phyloP scores from a whole-genome alignment of 2,113 vertebrate species.

The Pycnonotus jocosus region DNA sequence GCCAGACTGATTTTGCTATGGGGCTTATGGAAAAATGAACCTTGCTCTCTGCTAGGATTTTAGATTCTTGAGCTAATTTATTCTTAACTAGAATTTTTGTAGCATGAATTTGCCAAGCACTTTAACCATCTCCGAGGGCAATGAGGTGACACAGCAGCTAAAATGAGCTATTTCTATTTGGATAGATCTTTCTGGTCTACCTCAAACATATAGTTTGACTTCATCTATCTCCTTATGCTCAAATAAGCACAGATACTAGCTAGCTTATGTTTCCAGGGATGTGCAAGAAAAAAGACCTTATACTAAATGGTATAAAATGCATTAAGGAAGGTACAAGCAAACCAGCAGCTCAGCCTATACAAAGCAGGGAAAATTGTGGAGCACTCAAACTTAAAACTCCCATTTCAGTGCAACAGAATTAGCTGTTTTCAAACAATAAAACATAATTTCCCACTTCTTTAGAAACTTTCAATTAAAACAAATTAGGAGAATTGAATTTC shows the following conservation, averaged over 20 bases:
- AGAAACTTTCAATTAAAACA: neutral
- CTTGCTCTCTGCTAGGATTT: neutral
- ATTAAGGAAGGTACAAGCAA: neutral
- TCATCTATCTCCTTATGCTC: neutral
- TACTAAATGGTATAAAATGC: neutral
- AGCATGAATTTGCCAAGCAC: neutral
- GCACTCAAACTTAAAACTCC: fast-evolving
- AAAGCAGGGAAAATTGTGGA: neutral
- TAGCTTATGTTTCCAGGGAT: neutral
- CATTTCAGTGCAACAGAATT: neutral
- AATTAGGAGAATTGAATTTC: neutral
- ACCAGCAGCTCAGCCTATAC: neutral
- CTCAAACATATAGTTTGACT: neutral
- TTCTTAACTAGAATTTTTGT: neutral
- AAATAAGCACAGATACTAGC: neutral
- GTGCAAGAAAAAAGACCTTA: neutral
- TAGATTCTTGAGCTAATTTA: neutral
- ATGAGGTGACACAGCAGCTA: neutral
- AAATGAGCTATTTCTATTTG: neutral
- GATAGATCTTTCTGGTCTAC: neutral
- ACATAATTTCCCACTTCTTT: neutral
- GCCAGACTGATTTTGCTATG: neutral
- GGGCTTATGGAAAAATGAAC: neutral
- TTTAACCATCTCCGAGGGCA: neutral
- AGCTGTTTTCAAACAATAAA: neutral